Base-by-base conservation (phyloP, 1,140 invertebrate genomes). In the Nylanderia fulva region DNA sequence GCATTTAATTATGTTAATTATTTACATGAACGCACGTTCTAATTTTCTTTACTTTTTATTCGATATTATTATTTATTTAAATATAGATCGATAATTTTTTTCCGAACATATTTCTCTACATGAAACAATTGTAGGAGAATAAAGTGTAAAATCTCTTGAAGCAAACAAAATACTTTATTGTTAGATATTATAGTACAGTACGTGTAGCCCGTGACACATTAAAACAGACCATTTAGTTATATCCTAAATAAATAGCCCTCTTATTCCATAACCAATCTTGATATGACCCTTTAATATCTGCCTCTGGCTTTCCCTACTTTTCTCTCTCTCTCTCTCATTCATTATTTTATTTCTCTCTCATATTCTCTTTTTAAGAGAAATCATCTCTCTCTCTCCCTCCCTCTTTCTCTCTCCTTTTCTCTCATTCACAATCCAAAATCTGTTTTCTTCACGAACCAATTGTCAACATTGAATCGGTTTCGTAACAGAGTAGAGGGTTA, bases 81-180 rank as follows among this genome's bases (percentile, higher is more conserved):
- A 21, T 18, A 15, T n/a, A n/a, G n/a, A n/a, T 3, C n/a, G 9
- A 15, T 72, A 54, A 56, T 80, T 80, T 52, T 4, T 82, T 0
- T 52, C 3, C 71, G 3, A 33, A 58, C 52, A 33, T 33, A 82
- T 18, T 24, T 29, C 9, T 13, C 11, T n/a, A n/a, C n/a, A n/a
- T n/a, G n/a, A n/a, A n/a, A n/a, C n/a, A n/a, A n/a, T n/a, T n/a
- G n/a, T n/a, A n/a, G n/a, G n/a, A n/a, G n/a, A 63, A 79, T 54
- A n/a, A 68, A 68, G 63, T 36, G 15, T 18, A n/a, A 68, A 39
- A 4, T 13, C 39, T 75, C 80, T 92, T 94, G 93, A 94, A 95
- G 94, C 94, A 94, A 95, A 94, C 94, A 95, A 95, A 95, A 95
- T 95, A 95, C 91, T 95, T 95, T 95, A 95, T 95, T 95, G 93